Conservation (phyloP, 2,888 invertebrate genomes). For the Herminia tarsipennalis region DNA sequence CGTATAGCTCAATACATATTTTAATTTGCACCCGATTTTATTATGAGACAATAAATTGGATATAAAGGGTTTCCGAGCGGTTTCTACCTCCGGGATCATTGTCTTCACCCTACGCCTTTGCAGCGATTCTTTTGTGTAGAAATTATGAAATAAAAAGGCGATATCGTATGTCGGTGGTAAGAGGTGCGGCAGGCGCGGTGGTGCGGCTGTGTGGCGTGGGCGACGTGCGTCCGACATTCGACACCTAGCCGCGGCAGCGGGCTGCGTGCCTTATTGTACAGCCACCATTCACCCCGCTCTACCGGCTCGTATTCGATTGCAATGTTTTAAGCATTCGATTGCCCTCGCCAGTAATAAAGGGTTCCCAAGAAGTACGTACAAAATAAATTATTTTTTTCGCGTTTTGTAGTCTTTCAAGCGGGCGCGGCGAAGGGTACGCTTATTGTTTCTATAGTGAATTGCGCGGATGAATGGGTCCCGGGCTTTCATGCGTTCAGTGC, state of each 20-base stretch:
- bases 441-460: constrained; percentile 82
- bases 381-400: constrained; percentile 69
- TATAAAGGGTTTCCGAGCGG: constrained; percentile 83
- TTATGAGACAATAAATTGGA: constrained; percentile 83
- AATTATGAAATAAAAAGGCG: constrained; percentile 84
- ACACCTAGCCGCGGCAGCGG: constrained; percentile 37
- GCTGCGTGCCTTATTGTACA: constrained; percentile 56
- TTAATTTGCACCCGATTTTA: constrained; percentile 85
- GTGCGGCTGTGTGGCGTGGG: constrained; percentile 44
- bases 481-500: constrained; percentile 72
- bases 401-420: constrained; percentile 75
- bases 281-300: constrained; percentile 66
- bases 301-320: constrained; percentile 77
- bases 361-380: constrained; percentile 80
- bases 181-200: constrained; percentile 61
- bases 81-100: constrained; percentile 83
- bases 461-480: constrained; percentile 75
- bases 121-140: constrained; percentile 75
- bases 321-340: constrained; percentile 85
- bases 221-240: constrained; percentile 41
- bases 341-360: constrained; percentile 78
- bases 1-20: constrained; percentile 70
- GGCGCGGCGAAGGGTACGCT: constrained; percentile 77
- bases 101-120: constrained; percentile 83
- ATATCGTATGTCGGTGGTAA: constrained; percentile 79